Evolutionary conservation across 2,113 vertebrate genomes (phyloP).

Genomic region (Crotalus horridus): DNA sequence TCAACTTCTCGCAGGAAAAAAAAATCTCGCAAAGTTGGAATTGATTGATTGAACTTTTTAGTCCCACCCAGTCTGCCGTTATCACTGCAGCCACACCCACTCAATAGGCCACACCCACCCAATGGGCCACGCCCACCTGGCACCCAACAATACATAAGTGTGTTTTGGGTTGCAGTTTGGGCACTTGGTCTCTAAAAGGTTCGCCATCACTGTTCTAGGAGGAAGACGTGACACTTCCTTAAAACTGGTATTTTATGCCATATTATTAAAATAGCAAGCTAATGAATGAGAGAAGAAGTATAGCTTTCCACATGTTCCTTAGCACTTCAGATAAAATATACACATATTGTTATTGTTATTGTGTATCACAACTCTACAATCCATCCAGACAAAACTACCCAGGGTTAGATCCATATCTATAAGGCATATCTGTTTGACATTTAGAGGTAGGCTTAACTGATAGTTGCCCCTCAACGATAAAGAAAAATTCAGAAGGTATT

Average conservation of each 20-base stretch:
- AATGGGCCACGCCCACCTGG: no score
- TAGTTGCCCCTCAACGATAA: background rate
- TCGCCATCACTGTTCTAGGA: no score
- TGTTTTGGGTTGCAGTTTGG: no score
- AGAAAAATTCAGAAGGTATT: background rate
- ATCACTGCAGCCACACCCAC: no score
- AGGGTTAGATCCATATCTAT: background rate
- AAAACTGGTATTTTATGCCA: background rate
- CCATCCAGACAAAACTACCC: background rate
- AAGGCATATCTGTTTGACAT: no score
- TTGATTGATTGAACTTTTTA: no score
- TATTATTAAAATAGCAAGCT: background rate
- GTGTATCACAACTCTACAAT: background rate
- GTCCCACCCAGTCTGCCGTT: no score
- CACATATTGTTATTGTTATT: background rate
- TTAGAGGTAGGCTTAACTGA: background rate
- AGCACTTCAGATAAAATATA: background rate
- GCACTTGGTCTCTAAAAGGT: no score
- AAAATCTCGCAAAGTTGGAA: no score
- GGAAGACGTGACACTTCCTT: background rate
- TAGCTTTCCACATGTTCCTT: background rate
- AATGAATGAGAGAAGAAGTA: background rate
- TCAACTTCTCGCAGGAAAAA: no score
- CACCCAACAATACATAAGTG: no score
- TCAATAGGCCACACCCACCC: no score